Evolutionary conservation across 2,113 vertebrate species (phyloP), one percentile per base, ranked within the genome.

Genomic region (Thinocorus orbignyianus): DNA sequence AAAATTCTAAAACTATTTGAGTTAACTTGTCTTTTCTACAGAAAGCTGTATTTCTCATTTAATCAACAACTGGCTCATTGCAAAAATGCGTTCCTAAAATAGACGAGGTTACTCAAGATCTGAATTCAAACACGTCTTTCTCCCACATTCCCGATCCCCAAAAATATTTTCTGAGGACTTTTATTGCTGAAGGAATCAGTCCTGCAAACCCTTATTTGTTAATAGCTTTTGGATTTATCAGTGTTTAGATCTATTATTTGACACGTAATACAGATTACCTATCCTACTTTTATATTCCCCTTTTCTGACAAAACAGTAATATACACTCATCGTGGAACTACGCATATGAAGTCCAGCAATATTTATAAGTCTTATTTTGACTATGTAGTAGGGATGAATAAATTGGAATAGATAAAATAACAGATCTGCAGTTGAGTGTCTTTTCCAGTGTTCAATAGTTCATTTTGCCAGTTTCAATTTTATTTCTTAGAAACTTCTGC

Each of bases 121-220:
- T 68, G 51, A 66, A 88, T 70, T 52, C 25, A 86, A 61, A 83
- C 7, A 44, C 18, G 48, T 51, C 9, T 86, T 39, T 9, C 17
- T 91, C 6, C 61, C 23, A 2, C 3, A 24, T 9, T 0, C 3
- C 4, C 8, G 5, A 17, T 20, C 1, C 6, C 4, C 6, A 15
- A 65, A 96, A 68, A 81, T 55, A 77, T 16, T 87, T 74, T 19
- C 28, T 71, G 37, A 78, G 58, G 49, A 69, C 49, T 72, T 58
- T 46, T 11, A 0, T 20, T 91, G 19, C 22, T 68, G 18, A 93
- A 92, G 55, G 9, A 55, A 42, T 93, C 28, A 37, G 31, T 90
- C 15, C 83, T 90, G 2, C 3, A 94, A 88, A 81, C 7, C 4
- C 1, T 4, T n/a, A 7, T 25, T 58, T 90, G 5, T 64, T 62